These are phyloP conservation scores for Ceyx melanurus DNA, from an alignment of 2,113 vertebrate genomes.

Conservation along the genomic window DNA sequence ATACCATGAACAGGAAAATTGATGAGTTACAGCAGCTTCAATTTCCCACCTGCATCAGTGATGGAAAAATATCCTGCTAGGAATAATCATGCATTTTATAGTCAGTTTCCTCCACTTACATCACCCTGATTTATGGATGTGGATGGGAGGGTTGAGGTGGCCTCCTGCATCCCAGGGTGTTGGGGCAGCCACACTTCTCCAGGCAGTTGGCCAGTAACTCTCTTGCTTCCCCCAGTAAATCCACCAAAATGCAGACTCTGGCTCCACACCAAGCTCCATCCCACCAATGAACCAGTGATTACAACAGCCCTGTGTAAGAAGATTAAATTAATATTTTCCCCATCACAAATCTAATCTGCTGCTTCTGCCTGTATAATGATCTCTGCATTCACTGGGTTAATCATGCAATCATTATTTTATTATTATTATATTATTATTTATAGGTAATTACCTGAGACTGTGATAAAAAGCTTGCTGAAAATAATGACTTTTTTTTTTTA, in stretches of 20 bases:
- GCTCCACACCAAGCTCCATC: rapidly evolving
- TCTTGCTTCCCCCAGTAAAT: not conserved
- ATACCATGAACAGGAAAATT: constrained; percentile 31
- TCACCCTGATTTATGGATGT: not conserved
- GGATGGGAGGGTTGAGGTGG: not conserved
- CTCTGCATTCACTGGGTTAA: not conserved
- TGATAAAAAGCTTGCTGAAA: not conserved
- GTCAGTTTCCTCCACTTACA: not conserved
- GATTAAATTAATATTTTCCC: not conserved
- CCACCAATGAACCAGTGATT: not conserved
- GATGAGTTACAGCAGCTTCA: constrained; percentile 34
- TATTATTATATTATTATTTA: too few species aligned
- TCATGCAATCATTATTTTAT: not conserved
- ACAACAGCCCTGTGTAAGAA: not conserved
- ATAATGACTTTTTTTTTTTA: not conserved
- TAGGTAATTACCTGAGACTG: not conserved
- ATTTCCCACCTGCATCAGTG: not conserved
- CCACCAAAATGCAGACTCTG: not conserved
- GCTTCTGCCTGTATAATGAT: not conserved
- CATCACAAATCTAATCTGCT: not conserved
- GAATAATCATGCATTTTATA: not conserved
- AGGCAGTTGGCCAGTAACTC: not conserved
- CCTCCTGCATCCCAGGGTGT: rapidly evolving
- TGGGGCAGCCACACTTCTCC: rapidly evolving
- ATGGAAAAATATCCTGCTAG: not conserved